Conservation (phyloP, 2,888 invertebrate genomes). For the Lycaena phlaeas region DNA sequence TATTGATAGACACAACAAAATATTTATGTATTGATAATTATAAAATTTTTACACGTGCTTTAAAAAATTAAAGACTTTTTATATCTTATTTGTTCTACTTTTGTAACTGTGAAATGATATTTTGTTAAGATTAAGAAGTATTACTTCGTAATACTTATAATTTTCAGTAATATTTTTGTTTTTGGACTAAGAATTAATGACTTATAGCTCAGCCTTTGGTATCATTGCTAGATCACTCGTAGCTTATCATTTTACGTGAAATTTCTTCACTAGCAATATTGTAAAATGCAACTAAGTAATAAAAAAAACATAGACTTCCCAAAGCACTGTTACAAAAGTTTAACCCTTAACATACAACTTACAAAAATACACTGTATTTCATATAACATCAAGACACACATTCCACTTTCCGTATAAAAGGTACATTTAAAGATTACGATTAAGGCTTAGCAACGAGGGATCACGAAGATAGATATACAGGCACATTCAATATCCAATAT, state of each 20-base stretch:
- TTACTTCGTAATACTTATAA: too few relatives aligned
- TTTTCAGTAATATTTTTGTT: too few relatives aligned
- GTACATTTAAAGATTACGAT: slow-evolving; percentile 12
- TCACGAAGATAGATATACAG: slow-evolving; percentile 19
- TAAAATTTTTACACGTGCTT: too few relatives aligned
- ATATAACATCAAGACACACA: slow-evolving; percentile 62
- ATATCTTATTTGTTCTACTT: not conserved
- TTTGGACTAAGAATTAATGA: too few relatives aligned
- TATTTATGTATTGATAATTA: not conserved
- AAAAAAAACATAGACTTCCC: not conserved
- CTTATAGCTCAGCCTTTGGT: too few relatives aligned
- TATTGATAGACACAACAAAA: not conserved
- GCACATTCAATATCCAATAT: slow-evolving; percentile 26
- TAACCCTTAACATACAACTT: slow-evolving; percentile 29
- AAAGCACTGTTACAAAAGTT: not conserved
- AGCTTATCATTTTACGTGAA: too few relatives aligned
- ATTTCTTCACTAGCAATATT: too few relatives aligned
- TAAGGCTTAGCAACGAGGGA: slow-evolving; percentile 1
- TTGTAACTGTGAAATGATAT: too few relatives aligned
- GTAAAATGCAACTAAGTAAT: too few relatives aligned
- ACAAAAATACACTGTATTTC: slow-evolving; percentile 57
- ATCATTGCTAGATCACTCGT: too few relatives aligned
- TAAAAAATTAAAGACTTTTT: too few relatives aligned
- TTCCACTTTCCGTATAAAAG: slow-evolving; percentile 33
- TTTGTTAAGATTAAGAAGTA: too few relatives aligned